phyloP scores from a whole-genome alignment of 2,797 vertebrate genomes.

The Catharus ustulatus region DNA sequence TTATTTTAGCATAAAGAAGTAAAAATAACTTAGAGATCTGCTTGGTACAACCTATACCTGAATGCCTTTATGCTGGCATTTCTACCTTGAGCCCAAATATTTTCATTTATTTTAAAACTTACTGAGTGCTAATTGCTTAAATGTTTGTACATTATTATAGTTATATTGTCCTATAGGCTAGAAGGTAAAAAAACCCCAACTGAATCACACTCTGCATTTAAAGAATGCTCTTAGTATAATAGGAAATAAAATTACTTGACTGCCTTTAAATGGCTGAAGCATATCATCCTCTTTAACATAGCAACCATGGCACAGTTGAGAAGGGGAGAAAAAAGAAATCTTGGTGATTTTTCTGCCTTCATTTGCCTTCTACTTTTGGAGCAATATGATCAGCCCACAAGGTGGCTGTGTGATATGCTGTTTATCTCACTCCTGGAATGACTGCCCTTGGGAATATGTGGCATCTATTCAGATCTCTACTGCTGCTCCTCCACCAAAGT shows the following conservation, averaged over 20 bases:
- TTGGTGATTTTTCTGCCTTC: background rate
- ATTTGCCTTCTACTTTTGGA: background rate
- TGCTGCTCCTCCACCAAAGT: background rate
- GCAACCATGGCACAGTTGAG: background rate
- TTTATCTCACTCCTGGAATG: background rate
- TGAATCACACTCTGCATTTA: background rate
- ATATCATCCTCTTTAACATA: background rate
- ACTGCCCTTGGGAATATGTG: background rate
- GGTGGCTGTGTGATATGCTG: rapidly evolving
- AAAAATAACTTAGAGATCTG: background rate
- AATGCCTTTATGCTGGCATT: background rate
- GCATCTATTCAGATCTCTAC: background rate
- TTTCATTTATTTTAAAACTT: background rate
- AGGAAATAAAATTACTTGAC: background rate
- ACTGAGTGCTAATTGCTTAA: background rate
- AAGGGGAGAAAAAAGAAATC: background rate
- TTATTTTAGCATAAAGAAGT: background rate
- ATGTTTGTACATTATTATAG: background rate
- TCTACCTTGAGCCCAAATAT: background rate
- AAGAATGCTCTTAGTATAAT: background rate
- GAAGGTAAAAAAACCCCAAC: rapidly evolving
- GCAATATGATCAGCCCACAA: background rate
- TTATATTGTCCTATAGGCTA: background rate
- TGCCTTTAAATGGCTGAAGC: background rate
- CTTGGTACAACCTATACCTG: background rate